These are phyloP conservation scores for Agapornis roseicollis DNA, from an alignment of 2,113 vertebrate species.

Conservation along the genomic window DNA sequence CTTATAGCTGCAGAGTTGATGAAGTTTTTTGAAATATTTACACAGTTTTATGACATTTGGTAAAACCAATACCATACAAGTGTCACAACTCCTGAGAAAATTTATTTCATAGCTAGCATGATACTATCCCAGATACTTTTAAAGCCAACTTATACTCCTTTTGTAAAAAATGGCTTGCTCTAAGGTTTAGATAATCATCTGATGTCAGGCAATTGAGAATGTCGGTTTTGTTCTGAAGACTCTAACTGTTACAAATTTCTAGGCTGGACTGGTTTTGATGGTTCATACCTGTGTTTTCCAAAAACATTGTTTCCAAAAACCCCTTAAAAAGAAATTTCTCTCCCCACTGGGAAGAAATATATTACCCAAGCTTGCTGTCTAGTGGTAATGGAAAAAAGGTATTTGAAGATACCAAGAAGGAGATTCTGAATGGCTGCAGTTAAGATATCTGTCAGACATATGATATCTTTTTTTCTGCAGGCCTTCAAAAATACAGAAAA, in stretches of 20 bases:
- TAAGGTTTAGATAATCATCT: background rate
- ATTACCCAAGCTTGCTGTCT: background rate
- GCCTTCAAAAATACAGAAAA: background rate
- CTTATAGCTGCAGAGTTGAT: background rate
- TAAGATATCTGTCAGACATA: background rate
- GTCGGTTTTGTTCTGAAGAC: background rate
- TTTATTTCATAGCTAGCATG: background rate
- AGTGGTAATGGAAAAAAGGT: background rate
- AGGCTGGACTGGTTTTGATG: background rate
- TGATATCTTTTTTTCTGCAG: background rate
- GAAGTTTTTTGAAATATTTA: background rate
- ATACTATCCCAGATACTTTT: background rate
- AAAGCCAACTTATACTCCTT: background rate
- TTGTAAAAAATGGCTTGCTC: background rate
- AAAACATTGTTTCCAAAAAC: background rate
- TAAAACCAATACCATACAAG: background rate
- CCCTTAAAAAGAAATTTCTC: background rate
- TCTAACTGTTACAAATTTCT: background rate
- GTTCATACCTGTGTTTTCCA: fast-evolving
- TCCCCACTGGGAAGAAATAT: background rate
- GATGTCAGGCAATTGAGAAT: background rate
- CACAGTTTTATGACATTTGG: background rate
- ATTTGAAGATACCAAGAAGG: background rate
- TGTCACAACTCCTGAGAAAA: background rate
- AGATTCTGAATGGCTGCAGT: background rate